Base-by-base conservation (phyloP, 2,888 invertebrate genomes). In the Lasioglossum malachurum region DNA sequence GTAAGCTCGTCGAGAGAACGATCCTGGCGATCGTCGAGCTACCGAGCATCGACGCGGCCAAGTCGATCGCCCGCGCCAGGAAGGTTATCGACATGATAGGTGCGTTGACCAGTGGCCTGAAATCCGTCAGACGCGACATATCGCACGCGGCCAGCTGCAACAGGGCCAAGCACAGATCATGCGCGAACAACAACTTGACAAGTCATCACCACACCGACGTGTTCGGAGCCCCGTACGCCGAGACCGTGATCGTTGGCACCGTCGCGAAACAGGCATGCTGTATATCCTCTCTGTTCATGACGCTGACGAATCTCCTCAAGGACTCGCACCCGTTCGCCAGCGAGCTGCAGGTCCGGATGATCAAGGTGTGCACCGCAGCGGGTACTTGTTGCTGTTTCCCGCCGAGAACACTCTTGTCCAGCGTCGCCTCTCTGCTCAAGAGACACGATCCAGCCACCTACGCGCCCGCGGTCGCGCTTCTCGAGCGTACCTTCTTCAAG, bases 321-420 rank as follows among this genome's bases (percentile, higher is more conserved):
- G 96, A 96, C 80, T 96, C 96, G 4, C 94, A 94, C 41, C 92
- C 95, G 0, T 96, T 96, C 0, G 94, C 94, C 1, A 91, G 93
- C 19, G 94, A 95, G 23, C 92, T 97, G 2, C 94, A 96, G 64
- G 94, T 95, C 31, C 95, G 96, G 83, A 92, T 96, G n/a, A 93
- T 97, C 0, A 96, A 96, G 87, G 96, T 96, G 2, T 96, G 96
- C 95, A 95, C 96, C 14, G 95, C 95, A 73, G 96, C 96, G 79
- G 97, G 97, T 1, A 96, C 96, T 0, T 97, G 97, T 92, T 97
- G 97, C 92, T 97, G 97, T 92, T 96, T 97, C 91, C 96, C 97
- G 0, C 96, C 96, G 0, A 96, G 95, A 19, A 93, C 95, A 7
- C 93, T 97, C 0, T 95, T 96, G 93, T 95, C 96, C 79, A 96